phyloP scores from a whole-genome alignment of 2,113 vertebrate species.

The Formicarius rufipectus region DNA sequence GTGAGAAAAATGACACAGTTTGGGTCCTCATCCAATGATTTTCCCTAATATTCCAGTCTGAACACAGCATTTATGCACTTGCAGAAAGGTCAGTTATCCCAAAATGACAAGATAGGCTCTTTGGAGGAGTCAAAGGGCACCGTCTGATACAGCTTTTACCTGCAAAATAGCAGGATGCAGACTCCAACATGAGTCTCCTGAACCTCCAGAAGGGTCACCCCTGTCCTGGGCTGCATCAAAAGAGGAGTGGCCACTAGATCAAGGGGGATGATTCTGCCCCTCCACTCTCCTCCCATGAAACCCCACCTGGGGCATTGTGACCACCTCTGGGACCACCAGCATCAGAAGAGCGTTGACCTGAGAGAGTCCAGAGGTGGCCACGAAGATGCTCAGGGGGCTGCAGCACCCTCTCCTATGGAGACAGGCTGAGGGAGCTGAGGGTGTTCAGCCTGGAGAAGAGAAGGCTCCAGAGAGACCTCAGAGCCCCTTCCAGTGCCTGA shows the following conservation, averaged over 20 bases:
- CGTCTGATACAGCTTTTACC: background rate
- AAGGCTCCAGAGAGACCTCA: background rate
- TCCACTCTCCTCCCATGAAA: background rate
- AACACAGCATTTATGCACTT: background rate
- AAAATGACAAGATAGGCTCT: background rate
- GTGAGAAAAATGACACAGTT: background rate
- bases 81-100: background rate
- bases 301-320: background rate
- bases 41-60: background rate
- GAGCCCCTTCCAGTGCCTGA: background rate
- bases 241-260: background rate
- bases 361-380: background rate
- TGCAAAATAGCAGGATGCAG: background rate
- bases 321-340: background rate
- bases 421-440: background rate
- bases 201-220: background rate
- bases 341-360: background rate
- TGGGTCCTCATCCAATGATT: background rate
- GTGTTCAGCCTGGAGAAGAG: background rate
- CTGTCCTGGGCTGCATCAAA: background rate
- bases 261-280: background rate
- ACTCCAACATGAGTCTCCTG: background rate
- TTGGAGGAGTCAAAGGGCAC: background rate
- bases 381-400: background rate
- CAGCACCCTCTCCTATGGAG: background rate